A percentile compares a stretch with the other conserved stretches of the same genome.
Evolutionary conservation across 2,797 vertebrate genomes (phyloP).

Genomic region (Champsocephalus esox): DNA sequence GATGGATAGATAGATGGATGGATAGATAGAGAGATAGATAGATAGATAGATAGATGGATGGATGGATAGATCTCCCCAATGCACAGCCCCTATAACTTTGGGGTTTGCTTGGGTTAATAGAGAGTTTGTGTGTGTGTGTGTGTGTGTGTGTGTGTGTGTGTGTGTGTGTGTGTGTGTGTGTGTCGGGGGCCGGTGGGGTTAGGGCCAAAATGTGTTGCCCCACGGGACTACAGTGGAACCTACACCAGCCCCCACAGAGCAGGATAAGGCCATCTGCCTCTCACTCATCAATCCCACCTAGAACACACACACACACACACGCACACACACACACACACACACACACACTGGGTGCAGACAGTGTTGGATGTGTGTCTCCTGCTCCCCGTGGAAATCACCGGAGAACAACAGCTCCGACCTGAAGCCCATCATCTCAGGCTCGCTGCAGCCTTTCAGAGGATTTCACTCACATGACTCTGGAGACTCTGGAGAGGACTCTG

Average conservation of each 20-base stretch:
- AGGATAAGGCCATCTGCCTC: slow-evolving; percentile 86
- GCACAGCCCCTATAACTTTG: too few relatives aligned
- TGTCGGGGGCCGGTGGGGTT: slow-evolving; percentile 19
- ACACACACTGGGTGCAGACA: too few relatives aligned
- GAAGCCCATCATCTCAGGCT: slow-evolving; percentile 9
- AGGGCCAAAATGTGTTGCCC: slow-evolving; percentile 72
- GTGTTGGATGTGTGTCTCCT: slow-evolving; percentile 79
- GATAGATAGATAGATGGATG: too few relatives aligned
- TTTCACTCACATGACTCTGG: too few relatives aligned
- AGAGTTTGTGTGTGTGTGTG: too few relatives aligned
- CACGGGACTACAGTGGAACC: slow-evolving; percentile 78
- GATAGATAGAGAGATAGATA: too few relatives aligned
- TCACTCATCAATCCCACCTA: slow-evolving; percentile 70
- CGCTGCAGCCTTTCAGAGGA: too few relatives aligned
- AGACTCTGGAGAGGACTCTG: too few relatives aligned
- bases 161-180: slow-evolving; percentile 28
- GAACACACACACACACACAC: slow-evolving; percentile 59
- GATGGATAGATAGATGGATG: too few relatives aligned
- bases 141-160: too few relatives aligned
- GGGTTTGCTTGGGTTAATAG: too few relatives aligned
- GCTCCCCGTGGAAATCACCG: slow-evolving; percentile 69
- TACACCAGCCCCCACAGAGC: slow-evolving; percentile 83
- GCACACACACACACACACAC: slow-evolving; percentile 41
- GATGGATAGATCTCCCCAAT: too few relatives aligned
- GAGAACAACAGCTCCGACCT: slow-evolving; percentile 60